A percentile compares a stretch with the other conserved stretches of the same genome.
phyloP scores from a whole-genome alignment of 1,140 invertebrate species.

The Pseudomyrmex sp. region DNA sequence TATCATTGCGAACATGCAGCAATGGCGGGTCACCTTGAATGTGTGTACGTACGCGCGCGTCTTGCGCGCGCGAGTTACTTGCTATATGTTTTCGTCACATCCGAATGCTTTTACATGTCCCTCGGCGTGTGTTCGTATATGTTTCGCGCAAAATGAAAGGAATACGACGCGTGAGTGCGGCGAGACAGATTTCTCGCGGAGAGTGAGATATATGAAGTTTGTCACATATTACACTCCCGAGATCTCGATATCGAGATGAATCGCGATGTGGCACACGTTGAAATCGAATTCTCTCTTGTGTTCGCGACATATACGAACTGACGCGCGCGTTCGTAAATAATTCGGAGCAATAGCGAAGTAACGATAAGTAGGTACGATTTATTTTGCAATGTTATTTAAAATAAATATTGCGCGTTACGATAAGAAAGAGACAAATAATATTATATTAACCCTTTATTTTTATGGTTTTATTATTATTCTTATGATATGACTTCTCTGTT shows the following conservation, averaged over 20 bases:
- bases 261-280: neutral
- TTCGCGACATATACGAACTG: neutral
- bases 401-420: no score
- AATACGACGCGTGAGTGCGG: neutral
- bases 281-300: neutral
- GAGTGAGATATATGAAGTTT: neutral
- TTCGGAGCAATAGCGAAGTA: no score
- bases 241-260: slow-evolving; percentile 9
- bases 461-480: no score
- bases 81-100: slow-evolving; percentile 27
- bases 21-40: neutral
- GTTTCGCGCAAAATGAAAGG: slow-evolving; percentile 15
- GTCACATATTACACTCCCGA: neutral
- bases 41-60: neutral
- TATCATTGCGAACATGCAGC: neutral
- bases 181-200: neutral
- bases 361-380: no score
- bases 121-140: neutral
- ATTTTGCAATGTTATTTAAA: no score
- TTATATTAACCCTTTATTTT: no score
- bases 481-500: neutral
- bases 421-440: no score
- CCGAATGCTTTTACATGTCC: neutral
- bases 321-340: neutral
- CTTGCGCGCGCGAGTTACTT: neutral